Evolutionary conservation across 1,140 invertebrate genomes (phyloP), one percentile per base, ranked within the genome.

Genomic region (Melanaphis sacchari): DNA sequence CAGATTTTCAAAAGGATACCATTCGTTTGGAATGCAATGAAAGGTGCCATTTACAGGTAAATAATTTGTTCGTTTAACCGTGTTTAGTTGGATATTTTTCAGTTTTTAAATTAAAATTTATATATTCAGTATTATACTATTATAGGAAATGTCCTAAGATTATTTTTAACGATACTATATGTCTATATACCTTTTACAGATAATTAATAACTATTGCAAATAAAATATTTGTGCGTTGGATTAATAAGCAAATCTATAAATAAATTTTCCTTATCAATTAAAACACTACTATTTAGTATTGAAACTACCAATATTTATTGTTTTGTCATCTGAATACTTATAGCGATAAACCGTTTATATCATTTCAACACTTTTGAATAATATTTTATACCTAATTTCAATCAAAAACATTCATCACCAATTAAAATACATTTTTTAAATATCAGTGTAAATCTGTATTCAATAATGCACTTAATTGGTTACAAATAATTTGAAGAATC

Each of bases 11-110:
- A 22, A 90, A 90, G 9, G 89, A 90, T 41, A 36, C 9, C 11
- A n/a, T 66, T 41, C 52, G 38, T 90, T 90, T 66, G 6, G 89
- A 90, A 90, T 90, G 89, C 89, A 90, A n/a, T 54, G 54, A 66
- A 41, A 40, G 54, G 41, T 90, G 89, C 11, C 24, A 41, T 40
- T 66, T 66, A 41, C 89, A 90, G 89, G 89, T 90, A 90, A 90
- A 66, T 88, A 24, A 49, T 36, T 38, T 41, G 22, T 82, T 49
- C 46, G 4, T 3, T 1, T 49, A 3, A 49, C 36, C 36, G 15
- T 81, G 36, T 38, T 81, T n/a, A 31, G 26, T 15, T n/a, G 3
- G 31, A n/a, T 2, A n/a, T 76, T 76, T 76, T 76, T 76, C 31
- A 18, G 18, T n/a, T 76, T 76, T 15, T 66, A 66, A 21, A 18